Evolutionary conservation across 2,113 vertebrate genomes (phyloP), one percentile per base, ranked within the genome.

Genomic region (Tachycineta bicolor): DNA sequence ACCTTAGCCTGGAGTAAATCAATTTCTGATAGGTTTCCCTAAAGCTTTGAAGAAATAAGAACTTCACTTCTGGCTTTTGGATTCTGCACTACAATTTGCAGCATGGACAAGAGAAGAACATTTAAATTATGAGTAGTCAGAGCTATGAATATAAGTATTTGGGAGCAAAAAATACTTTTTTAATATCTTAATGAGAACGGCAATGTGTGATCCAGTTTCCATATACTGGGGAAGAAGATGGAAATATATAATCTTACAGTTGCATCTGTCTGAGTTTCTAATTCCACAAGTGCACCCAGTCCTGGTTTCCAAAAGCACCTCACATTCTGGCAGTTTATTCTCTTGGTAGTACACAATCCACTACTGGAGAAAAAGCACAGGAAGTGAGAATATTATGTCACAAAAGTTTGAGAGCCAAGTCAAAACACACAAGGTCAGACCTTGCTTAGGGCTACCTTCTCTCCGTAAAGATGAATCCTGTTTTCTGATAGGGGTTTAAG

Each of bases 101-200:
- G 14, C 59, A 67, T 39, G 78, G 10, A 69, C 25, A 68, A 74
- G 25, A 89, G 29, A 46, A 64, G 7, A 75, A 46, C 1, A 3
- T 53, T 62, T 44, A 73, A 76, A 56, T 64, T 53, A 44, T 21
- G 1, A 58, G n/a, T 7, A 55, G n/a, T 44, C 21, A 17, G 64
- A 91, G 62, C 6, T 34, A 41, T 29, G 13, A 52, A 64, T 85
- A n/a, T 26, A 18, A 82, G 22, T 5, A 76, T 68, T 37, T 71
- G 25, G 8, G 6, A 5, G 3, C 39, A 87, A 82, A 81, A 50
- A 3, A 0, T 0, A 11, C 29, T 70, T 49, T 26, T 26, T 39
- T 13, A 9, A 37, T 87, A 43, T 60, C 2, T 25, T 55, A 8
- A 37, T 50, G 20, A 60, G 12, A 89, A 77, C 0, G 0, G 6